These are phyloP conservation scores for Actenoides lindsayi DNA, from an alignment of 2,113 vertebrate species.

Conservation along the genomic window DNA sequence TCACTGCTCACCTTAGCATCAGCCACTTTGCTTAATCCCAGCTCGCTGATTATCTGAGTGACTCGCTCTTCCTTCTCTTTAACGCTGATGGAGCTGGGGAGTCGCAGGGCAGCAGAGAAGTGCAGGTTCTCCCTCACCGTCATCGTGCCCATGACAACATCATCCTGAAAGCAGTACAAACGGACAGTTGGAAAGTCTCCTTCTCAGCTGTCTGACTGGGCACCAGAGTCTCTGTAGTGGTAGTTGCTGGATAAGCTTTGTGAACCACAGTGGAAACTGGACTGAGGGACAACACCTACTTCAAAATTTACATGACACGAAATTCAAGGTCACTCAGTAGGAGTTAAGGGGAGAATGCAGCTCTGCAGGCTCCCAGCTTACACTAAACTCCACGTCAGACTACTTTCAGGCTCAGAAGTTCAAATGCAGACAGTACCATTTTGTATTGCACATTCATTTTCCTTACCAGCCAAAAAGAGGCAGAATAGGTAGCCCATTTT, in stretches of 20 bases:
- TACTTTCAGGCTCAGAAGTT: neutral
- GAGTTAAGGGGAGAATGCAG: neutral
- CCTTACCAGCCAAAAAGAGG: neutral
- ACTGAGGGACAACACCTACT: neutral
- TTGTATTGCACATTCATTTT: neutral
- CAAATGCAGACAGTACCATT: neutral
- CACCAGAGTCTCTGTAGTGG: neutral
- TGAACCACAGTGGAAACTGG: neutral
- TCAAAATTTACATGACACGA: neutral
- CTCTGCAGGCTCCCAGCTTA: neutral
- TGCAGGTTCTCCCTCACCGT: conserved; percentile 64
- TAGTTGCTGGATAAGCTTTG: neutral
- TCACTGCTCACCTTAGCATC: conserved; percentile 45
- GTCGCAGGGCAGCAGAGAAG: conserved; percentile 65
- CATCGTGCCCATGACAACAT: conserved; percentile 64
- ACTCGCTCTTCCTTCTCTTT: conserved; percentile 63
- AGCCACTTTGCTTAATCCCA: conserved; percentile 55
- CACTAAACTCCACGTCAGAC: neutral
- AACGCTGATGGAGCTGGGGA: conserved; percentile 51
- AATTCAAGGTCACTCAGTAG: neutral
- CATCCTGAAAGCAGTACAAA: conserved; percentile 55
- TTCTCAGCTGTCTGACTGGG: neutral
- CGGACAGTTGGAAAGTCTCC: neutral
- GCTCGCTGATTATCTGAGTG: conserved; percentile 49
- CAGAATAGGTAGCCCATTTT: neutral